These are phyloP conservation scores for Carassius auratus DNA, from an alignment of 2,113 vertebrate genomes.

Conservation along the genomic window DNA sequence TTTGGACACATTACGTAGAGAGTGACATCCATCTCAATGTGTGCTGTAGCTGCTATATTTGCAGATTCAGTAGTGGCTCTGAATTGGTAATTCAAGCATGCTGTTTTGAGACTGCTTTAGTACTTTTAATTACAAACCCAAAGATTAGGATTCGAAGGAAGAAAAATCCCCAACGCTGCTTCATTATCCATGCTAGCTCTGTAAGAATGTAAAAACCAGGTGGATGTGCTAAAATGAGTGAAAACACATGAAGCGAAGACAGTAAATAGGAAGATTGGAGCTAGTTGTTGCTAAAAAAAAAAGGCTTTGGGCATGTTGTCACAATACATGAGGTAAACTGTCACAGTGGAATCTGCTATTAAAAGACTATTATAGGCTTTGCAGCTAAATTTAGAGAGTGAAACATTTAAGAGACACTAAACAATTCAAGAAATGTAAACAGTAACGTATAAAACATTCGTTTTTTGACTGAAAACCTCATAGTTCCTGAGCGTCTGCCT, in stretches of 20 bases:
- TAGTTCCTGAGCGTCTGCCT: not conserved
- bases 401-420: not conserved
- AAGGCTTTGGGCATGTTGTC: not conserved
- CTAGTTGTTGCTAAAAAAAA: not conserved
- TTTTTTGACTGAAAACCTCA: not conserved
- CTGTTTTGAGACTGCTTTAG: constrained; percentile 30
- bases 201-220: not conserved
- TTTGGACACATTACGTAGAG: constrained; percentile 46
- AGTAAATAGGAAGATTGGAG: not conserved
- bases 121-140: constrained; percentile 44
- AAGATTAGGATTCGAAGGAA: constrained; percentile 19
- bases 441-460: not conserved
- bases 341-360: not conserved
- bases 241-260: not conserved
- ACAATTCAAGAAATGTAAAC: not conserved
- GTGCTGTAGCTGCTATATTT: constrained; percentile 45
- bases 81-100: constrained; percentile 25
- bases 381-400: not conserved
- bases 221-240: not conserved
- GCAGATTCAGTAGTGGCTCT: constrained; percentile 22
- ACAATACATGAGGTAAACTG: not conserved
- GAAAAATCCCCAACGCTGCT: not conserved
- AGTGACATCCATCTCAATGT: constrained; percentile 50
- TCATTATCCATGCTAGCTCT: constrained; percentile 6
- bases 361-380: not conserved